A percentile compares a stretch with the other conserved stretches of the same genome.
Evolutionary conservation across 1,140 invertebrate species (phyloP).

Genomic region (Uloborus diversus): DNA sequence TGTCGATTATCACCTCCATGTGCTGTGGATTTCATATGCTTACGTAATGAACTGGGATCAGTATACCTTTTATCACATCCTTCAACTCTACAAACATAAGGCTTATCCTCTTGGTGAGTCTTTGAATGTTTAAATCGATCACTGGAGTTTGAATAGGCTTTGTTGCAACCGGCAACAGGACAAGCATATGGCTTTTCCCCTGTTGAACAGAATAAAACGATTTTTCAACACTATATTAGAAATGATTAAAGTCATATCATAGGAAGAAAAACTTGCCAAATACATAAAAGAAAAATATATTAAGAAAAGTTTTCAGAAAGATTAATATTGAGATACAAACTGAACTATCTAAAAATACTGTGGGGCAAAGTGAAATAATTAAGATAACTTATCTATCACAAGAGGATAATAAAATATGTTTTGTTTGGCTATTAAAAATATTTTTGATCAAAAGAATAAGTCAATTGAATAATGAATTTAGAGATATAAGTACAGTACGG

Average conservation of each 20-base stretch:
- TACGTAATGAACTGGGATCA: conserved; percentile 91
- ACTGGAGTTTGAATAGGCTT: conserved; percentile 96
- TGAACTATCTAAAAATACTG: no score
- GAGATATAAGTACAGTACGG: no score
- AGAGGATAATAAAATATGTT: no score
- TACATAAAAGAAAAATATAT: no score
- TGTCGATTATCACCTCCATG: conserved; percentile 40
- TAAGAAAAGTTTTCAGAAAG: no score
- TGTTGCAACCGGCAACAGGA: conserved; percentile 74
- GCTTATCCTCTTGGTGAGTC: conserved; percentile 96
- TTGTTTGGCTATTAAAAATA: no score
- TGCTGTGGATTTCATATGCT: conserved; percentile 79
- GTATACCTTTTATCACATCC: conserved; percentile 92
- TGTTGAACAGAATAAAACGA: conserved; percentile 67
- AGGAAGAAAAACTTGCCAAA: no score
- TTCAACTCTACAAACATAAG: conserved; percentile 86
- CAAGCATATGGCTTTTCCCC: conserved; percentile 77
- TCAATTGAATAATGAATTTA: no score
- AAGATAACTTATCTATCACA: no score
- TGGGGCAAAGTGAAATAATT: no score
- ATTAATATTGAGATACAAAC: no score
- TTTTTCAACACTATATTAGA: not conserved
- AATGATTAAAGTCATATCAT: not conserved
- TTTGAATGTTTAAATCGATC: conserved; percentile 96
- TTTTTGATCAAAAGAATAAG: no score